Percentiles rank a stretch among this genome's conserved stretches.
Evolutionary conservation across 2,797 vertebrate species (phyloP).

Genomic region (Bovichtus diacanthus): DNA sequence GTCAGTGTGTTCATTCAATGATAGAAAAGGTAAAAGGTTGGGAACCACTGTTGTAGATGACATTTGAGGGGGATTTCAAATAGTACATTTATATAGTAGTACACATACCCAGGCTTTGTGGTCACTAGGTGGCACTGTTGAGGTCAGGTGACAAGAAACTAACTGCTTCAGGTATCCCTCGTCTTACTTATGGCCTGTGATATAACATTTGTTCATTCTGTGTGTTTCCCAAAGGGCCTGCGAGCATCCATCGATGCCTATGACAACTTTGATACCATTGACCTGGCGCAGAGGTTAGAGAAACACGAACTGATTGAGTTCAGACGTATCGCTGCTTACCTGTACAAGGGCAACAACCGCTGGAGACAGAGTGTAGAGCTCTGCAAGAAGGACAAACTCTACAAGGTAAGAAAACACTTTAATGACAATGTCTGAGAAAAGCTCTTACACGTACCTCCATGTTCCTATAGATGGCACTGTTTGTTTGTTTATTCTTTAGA

Average conservation of each 20-base stretch:
- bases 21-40: too few species aligned
- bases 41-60: neutral
- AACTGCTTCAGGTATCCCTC: neutral
- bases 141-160: neutral
- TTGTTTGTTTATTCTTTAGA: neutral
- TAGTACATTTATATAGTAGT: neutral
- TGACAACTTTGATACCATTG: conserved; percentile 93
- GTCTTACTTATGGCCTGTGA: neutral
- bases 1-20: too few species aligned
- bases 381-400: conserved; percentile 94
- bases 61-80: neutral
- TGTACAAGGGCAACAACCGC: conserved; percentile 93
- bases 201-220: neutral
- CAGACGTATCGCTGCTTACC: conserved; percentile 90
- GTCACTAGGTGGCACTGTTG: conserved; percentile 19
- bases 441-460: neutral
- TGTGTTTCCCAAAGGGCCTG: conserved; percentile 83
- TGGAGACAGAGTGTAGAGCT: conserved; percentile 96
- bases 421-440: neutral
- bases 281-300: conserved; percentile 91
- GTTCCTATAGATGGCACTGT: conserved; percentile 47
- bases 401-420: conserved; percentile 80
- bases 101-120: neutral
- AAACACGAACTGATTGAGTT: conserved; percentile 94
- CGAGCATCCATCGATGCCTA: conserved; percentile 93